Evolutionary conservation across 2,113 vertebrate genomes (phyloP), one percentile per base, ranked within the genome.

Genomic region (Oenanthe melanoleuca): DNA sequence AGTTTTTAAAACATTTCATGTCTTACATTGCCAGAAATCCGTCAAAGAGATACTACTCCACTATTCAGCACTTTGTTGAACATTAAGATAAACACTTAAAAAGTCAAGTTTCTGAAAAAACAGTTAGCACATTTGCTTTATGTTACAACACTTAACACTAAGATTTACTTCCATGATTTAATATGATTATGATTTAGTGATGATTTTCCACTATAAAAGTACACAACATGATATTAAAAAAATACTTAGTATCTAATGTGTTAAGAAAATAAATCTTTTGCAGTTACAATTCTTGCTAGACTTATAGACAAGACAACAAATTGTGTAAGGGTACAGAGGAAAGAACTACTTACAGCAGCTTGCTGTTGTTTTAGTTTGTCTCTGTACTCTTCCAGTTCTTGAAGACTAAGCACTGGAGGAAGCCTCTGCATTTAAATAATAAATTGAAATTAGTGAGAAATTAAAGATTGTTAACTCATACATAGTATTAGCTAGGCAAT

Each of bases 301-400:
- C 25, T 87, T 79, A n/a, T 0, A 86, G 17, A 66, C 13, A 73
- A 64, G 3, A 66, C 4, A 91, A 45, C 23, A 52, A 77, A 63
- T 21, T 67, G 34, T 7, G 5, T 61, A 42, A 78, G 10, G 26
- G 5, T 29, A 69, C 6, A 67, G 28, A 66, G 20, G 18, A 69
- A 93, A 88, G 28, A 38, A 38, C 24, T 73, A 98, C 99, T 99
- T 97, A 99, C 99, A 49, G 99, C 99, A 86, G 98, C 98, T 96
- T 99, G 99, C 70, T 99, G 99, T 96, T 98, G 98, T 95, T 99
- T 99, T 80, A 99, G 95, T 88, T 98, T 99, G 96, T 99, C 99
- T 98, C 99, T 98, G 95, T 99, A 98, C 9, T 99, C 98, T 89
- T 99, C 99, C 82, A 99, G 93, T 88, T 99, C 99, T 97, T 99